Conservation (phyloP, 2,113 vertebrate species). For the Chitala chitala region DNA sequence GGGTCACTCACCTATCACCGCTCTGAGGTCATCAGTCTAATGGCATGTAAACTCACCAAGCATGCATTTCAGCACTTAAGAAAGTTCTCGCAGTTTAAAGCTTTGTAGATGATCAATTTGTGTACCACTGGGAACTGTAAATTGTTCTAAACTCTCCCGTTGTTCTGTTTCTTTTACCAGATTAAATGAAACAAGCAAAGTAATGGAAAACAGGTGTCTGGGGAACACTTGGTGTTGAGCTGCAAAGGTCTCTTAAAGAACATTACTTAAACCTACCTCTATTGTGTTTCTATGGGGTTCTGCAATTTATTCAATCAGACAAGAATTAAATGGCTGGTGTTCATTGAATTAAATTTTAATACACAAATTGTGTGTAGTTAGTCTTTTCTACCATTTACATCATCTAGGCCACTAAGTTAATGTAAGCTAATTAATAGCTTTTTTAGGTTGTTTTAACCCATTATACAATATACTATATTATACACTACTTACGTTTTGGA, state of each 20-base stretch:
- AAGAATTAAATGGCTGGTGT: background rate
- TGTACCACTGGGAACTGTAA: slow-evolving; percentile 17
- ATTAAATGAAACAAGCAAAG: slow-evolving; percentile 29
- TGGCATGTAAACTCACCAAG: background rate
- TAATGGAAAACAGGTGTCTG: slow-evolving; percentile 16
- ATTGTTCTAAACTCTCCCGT: background rate
- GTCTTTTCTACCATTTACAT: background rate
- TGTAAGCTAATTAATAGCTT: background rate
- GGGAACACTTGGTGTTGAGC: slow-evolving; percentile 10
- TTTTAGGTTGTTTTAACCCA: background rate
- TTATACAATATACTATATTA: background rate
- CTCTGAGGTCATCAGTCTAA: background rate
- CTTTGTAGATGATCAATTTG: slow-evolving; percentile 24
- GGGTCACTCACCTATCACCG: background rate
- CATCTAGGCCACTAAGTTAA: background rate
- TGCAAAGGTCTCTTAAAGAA: background rate
- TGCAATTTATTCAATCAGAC: background rate
- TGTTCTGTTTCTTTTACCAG: slow-evolving; percentile 19
- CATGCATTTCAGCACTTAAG: background rate
- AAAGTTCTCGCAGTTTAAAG: background rate
- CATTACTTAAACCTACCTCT: no score
- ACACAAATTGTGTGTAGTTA: background rate
- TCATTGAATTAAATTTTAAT: background rate
- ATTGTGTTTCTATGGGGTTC: background rate
- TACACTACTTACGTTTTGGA: no score